Conservation (phyloP, 2,888 invertebrate genomes). For the Thereva nobilitata region DNA sequence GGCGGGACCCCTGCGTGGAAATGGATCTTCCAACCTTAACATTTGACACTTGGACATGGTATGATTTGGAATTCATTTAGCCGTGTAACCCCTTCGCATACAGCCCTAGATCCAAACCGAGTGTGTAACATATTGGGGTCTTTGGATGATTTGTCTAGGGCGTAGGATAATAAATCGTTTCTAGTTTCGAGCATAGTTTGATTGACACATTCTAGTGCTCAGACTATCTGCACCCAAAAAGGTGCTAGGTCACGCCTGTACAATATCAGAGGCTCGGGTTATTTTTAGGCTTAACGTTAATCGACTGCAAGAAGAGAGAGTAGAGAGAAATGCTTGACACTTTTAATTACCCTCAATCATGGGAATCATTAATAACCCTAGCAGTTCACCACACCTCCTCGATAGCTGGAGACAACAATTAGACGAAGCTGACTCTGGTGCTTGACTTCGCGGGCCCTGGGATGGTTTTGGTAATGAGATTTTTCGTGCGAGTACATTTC, state of each 20-base stretch:
- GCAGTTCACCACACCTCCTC: constrained; percentile 19
- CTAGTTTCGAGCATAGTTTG: constrained; percentile 29
- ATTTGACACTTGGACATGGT: constrained; percentile 31
- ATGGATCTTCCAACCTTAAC: constrained; percentile 34
- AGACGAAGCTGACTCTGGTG: constrained; percentile 2
- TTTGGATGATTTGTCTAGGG: constrained; percentile 30
- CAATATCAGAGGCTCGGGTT: constrained; percentile 11
- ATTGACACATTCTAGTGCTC: constrained; percentile 39
- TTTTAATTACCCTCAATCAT: constrained; percentile 41
- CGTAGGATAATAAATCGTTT: constrained; percentile 34
- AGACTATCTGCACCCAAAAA: constrained; percentile 27
- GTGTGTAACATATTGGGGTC: constrained; percentile 6
- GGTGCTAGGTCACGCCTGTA: constrained; percentile 29
- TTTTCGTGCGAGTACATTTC: constrained; percentile 12
- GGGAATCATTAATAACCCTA: constrained; percentile 38
- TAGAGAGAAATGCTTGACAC: constrained; percentile 14
- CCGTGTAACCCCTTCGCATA: constrained; percentile 27
- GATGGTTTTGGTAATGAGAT: constrained; percentile 10
- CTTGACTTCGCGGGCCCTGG: neutral
- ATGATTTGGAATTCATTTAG: constrained; percentile 35
- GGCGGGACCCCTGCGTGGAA: constrained; percentile 25
- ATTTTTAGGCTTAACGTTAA: constrained; percentile 12
- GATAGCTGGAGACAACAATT: constrained; percentile 24
- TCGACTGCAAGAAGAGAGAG: neutral
- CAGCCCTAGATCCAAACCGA: neutral